Evolutionary conservation across 2,113 vertebrate genomes (phyloP).

Genomic region (Gavia stellata): DNA sequence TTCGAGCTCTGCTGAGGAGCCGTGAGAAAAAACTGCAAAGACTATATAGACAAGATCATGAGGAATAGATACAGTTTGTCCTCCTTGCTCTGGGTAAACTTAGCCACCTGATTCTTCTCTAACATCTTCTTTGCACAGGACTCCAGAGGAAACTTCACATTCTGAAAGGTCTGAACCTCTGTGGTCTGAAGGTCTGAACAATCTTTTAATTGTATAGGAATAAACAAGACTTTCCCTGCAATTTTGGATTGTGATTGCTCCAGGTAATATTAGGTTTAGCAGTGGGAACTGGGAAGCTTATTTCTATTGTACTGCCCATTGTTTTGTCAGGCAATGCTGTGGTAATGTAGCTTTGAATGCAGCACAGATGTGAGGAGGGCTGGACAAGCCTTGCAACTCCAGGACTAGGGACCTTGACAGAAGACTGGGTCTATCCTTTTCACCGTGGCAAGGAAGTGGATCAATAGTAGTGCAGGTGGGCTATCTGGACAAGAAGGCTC

Average conservation of each 20-base stretch:
- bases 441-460: accelerated
- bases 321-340: neutral
- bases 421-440: accelerated
- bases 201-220: neutral
- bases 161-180: neutral
- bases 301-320: neutral
- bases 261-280: neutral
- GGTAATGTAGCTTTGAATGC: neutral
- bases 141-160: neutral
- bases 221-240: neutral
- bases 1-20: neutral
- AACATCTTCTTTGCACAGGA: neutral
- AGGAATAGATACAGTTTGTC: neutral
- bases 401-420: neutral
- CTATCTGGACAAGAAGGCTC: neutral
- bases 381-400: neutral
- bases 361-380: neutral
- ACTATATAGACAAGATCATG: neutral
- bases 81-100: neutral
- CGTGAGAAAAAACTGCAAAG: neutral
- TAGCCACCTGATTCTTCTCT: neutral
- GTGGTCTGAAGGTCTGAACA: too few relatives aligned
- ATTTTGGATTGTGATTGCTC: neutral
- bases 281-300: neutral
- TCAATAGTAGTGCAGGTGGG: neutral